Conservation (phyloP, 2,113 vertebrate genomes). For the Acanthisitta chloris region DNA sequence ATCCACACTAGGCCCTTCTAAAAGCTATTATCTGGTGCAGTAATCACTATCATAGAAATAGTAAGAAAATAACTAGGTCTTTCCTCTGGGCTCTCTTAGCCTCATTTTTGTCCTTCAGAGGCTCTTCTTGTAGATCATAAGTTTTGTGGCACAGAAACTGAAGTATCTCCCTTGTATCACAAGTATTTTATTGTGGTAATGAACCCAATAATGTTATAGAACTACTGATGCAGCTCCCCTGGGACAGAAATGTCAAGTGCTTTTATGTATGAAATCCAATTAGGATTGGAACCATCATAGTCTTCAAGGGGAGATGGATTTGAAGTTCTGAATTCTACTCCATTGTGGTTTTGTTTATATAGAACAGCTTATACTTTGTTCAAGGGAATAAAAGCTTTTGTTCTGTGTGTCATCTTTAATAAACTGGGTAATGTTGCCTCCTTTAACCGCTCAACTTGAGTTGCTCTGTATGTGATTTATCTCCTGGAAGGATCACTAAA, state of each 20-base stretch:
- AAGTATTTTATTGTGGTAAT: neutral
- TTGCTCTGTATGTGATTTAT: neutral
- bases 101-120: neutral
- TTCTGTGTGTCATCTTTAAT: neutral
- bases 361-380: neutral
- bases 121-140: neutral
- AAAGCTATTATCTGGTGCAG: neutral
- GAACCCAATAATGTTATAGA: neutral
- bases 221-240: neutral
- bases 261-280: neutral
- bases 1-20: neutral
- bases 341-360: neutral
- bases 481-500: neutral
- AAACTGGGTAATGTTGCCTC: neutral
- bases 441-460: neutral
- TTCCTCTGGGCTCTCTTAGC: neutral
- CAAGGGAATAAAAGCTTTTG: neutral
- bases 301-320: neutral
- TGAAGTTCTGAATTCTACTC: neutral
- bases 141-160: neutral
- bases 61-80: neutral
- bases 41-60: neutral
- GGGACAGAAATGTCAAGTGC: neutral
- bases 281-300: neutral
- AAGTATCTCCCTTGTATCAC: neutral